Evolutionary conservation across 2,888 invertebrate genomes (phyloP).

Genomic region (Seladonia tumulorum): DNA sequence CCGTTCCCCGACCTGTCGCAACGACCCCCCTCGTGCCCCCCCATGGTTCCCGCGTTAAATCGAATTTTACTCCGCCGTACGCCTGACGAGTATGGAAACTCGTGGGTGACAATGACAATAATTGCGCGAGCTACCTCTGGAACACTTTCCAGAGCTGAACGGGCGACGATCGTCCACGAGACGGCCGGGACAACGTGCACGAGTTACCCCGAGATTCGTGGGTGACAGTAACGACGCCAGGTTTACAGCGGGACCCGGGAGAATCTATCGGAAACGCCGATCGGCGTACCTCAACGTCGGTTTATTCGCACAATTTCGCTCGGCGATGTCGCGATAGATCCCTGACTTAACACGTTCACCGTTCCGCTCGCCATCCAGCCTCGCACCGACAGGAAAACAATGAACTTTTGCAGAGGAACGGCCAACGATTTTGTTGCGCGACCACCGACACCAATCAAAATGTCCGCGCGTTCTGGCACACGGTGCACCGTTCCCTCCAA

Average conservation of each 20-base stretch:
- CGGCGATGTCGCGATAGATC: slow-evolving; percentile 32
- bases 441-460: background rate
- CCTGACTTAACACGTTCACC: slow-evolving; percentile 24
- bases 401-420: background rate
- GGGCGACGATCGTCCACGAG: background rate
- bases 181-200: slow-evolving; percentile 13
- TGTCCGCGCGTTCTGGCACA: background rate
- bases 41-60: slow-evolving; percentile 7
- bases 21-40: background rate
- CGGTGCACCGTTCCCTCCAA: background rate
- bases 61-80: slow-evolving; percentile 29
- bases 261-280: slow-evolving; percentile 33
- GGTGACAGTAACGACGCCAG: slow-evolving; percentile 66
- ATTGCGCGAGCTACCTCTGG: slow-evolving; percentile 47
- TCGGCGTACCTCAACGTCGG: slow-evolving; percentile 27
- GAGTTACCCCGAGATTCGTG: slow-evolving; percentile 58
- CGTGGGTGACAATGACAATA: slow-evolving; percentile 75
- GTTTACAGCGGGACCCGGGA: slow-evolving; percentile 38
- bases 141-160: background rate
- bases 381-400: background rate
- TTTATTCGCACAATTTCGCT: slow-evolving; percentile 41
- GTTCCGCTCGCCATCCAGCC: background rate
- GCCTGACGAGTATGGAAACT: slow-evolving; percentile 66
- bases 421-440: background rate
- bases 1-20: slow-evolving; percentile 2